Evolutionary conservation across 1,140 invertebrate genomes (phyloP).

Genomic region (Forficula auricularia): DNA sequence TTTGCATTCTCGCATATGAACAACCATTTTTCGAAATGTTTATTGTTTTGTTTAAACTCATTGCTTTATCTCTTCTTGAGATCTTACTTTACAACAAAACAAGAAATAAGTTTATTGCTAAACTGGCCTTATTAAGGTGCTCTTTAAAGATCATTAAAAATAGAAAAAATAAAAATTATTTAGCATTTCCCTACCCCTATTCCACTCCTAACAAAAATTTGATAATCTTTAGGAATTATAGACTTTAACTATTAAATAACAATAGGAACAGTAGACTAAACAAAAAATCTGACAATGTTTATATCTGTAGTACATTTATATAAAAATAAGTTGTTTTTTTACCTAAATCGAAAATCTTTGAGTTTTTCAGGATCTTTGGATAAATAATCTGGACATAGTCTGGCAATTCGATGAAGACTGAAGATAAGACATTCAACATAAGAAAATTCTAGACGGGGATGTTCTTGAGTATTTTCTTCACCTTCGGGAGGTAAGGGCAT

Average conservation of each 20-base stretch:
- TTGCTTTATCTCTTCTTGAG: no score
- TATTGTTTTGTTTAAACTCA: no score
- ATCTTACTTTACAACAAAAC: no score
- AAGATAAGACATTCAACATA: conserved; percentile 85
- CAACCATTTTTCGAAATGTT: no score
- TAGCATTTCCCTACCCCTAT: no score
- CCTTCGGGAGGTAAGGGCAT: conserved; percentile 54
- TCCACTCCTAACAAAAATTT: no score
- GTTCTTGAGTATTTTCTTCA: conserved; percentile 28
- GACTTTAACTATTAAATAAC: conserved; percentile 3
- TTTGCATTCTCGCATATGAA: no score
- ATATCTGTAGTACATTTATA: not conserved
- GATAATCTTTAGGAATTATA: not conserved
- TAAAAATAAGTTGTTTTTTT: no score
- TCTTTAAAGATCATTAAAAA: no score
- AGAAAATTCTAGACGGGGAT: conserved; percentile 73
- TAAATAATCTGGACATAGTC: conserved; percentile 61
- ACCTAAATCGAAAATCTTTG: conserved; percentile 72
- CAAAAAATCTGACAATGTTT: not conserved
- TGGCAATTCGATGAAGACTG: conserved; percentile 72
- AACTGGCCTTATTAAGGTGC: no score
- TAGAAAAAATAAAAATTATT: no score
- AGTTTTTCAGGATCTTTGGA: conserved; percentile 57
- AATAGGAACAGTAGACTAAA: not conserved
- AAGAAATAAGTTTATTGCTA: no score